These are phyloP conservation scores for Recurvirostra avosetta DNA, from an alignment of 2,113 vertebrate genomes.

Conservation along the genomic window DNA sequence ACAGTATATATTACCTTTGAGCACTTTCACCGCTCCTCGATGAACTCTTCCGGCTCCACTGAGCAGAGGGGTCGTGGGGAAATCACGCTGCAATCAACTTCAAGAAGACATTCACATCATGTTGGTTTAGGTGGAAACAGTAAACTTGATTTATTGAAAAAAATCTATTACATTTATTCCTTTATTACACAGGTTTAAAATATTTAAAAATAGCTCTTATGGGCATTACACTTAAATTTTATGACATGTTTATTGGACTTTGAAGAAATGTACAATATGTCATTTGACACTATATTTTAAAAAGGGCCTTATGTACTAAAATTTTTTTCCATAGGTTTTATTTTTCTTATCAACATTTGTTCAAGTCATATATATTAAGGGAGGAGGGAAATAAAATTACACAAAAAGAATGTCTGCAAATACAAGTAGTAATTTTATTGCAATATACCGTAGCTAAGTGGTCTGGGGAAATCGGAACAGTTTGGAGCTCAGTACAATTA, in stretches of 20 bases:
- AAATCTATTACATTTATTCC: slow-evolving; percentile 84
- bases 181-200: slow-evolving; percentile 91
- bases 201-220: slow-evolving; percentile 75
- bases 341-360: slow-evolving; percentile 75
- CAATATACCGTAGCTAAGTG: slow-evolving; percentile 84
- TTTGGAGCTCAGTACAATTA: slow-evolving; percentile 74
- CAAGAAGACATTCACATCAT: slow-evolving; percentile 71
- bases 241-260: slow-evolving; percentile 35
- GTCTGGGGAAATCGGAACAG: slow-evolving; percentile 80
- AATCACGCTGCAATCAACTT: background rate
- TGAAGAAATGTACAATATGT: slow-evolving; percentile 49
- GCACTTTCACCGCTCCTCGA: background rate
- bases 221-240: slow-evolving; percentile 57
- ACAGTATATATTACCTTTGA: background rate
- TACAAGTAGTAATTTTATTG: slow-evolving; percentile 84
- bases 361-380: slow-evolving; percentile 81
- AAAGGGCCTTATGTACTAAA: slow-evolving; percentile 38
- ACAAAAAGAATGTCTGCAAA: slow-evolving; percentile 76
- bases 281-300: slow-evolving; percentile 27
- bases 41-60: background rate
- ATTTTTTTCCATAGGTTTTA: slow-evolving; percentile 63
- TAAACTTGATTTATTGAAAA: slow-evolving; percentile 93
- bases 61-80: background rate
- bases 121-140: slow-evolving; percentile 79
- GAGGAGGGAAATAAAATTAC: slow-evolving; percentile 71